Evolutionary conservation across 2,797 vertebrate species (phyloP).

Genomic region (Bradypodion pumilum): DNA sequence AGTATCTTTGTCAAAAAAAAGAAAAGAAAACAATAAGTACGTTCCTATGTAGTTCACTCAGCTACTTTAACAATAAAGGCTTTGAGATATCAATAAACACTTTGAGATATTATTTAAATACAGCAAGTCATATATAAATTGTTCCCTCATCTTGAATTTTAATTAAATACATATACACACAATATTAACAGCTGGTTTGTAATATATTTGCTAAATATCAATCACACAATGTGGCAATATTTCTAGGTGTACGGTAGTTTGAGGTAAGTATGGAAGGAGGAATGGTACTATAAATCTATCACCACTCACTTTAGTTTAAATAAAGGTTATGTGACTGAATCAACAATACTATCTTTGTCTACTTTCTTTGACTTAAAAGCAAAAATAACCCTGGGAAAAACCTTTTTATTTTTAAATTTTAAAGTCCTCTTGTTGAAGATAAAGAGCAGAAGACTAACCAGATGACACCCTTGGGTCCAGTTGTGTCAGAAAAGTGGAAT

Average conservation of each 20-base stretch:
- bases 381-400: neutral
- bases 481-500: too few species aligned
- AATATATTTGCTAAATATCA: neutral
- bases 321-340: neutral
- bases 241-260: neutral
- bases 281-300: neutral
- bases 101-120: neutral
- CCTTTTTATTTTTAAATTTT: neutral
- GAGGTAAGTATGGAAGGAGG: neutral
- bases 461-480: too few species aligned
- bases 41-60: neutral
- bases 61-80: neutral
- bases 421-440: conserved; percentile 9
- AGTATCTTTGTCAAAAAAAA: too few species aligned
- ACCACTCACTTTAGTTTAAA: neutral
- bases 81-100: neutral
- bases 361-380: neutral
- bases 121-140: neutral
- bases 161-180: neutral
- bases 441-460: conserved; percentile 13
- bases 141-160: too few species aligned
- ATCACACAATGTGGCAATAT: neutral
- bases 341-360: too few species aligned
- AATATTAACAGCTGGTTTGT: neutral
- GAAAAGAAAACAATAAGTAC: neutral